Conservation (phyloP, 1,140 invertebrate genomes). For the Propsilocerus akamusi region DNA sequence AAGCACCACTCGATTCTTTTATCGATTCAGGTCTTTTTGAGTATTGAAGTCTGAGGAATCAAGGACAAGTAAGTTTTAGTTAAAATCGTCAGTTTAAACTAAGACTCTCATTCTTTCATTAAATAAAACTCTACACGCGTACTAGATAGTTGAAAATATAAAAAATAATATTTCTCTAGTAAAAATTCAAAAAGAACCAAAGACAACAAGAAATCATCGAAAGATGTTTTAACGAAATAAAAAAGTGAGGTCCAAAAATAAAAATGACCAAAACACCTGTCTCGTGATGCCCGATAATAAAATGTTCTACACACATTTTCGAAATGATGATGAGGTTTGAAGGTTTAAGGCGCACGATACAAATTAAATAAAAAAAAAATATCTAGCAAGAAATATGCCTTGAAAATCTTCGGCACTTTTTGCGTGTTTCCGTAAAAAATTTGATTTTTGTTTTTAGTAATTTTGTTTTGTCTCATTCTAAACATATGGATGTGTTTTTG, state of each 20-base stretch:
- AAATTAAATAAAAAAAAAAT: background rate
- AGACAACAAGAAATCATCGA: too few relatives aligned
- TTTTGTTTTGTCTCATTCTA: background rate
- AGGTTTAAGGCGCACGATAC: slow-evolving; percentile 1
- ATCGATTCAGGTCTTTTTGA: too few relatives aligned
- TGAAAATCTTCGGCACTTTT: background rate
- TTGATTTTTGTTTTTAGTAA: background rate
- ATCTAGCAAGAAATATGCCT: background rate
- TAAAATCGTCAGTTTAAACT: too few relatives aligned
- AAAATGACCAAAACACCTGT: slow-evolving; percentile 1
- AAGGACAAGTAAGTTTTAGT: too few relatives aligned
- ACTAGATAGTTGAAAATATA: too few relatives aligned
- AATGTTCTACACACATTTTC: slow-evolving; percentile 3
- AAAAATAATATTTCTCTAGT: too few relatives aligned
- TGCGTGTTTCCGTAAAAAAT: background rate
- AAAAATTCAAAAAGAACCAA: too few relatives aligned
- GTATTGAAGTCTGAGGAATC: too few relatives aligned
- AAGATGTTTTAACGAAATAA: too few relatives aligned
- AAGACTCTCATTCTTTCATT: too few relatives aligned
- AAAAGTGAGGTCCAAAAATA: background rate
- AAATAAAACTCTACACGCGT: too few relatives aligned
- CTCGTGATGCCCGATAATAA: slow-evolving; percentile 2
- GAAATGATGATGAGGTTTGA: slow-evolving; percentile 4
- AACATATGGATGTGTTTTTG: background rate
- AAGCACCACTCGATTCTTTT: too few relatives aligned